Conservation (phyloP, 1,140 invertebrate species). For the Pseudomyrmex gracilis region DNA sequence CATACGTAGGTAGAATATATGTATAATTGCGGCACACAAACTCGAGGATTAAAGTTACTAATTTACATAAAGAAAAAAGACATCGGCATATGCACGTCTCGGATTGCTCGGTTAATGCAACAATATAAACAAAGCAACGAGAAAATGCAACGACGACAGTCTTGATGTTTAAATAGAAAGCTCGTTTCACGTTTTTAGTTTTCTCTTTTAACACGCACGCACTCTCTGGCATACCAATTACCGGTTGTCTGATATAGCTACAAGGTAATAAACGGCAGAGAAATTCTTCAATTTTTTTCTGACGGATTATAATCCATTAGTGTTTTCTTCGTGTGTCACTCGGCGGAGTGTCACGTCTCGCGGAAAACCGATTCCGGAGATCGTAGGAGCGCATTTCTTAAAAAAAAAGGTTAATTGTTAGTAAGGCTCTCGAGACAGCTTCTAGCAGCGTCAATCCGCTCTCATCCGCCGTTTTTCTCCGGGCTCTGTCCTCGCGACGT, state of each 20-base stretch:
- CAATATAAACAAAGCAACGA: too few species aligned
- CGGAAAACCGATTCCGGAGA: neutral
- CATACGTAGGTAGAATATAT: neutral
- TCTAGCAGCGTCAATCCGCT: conserved; percentile 25
- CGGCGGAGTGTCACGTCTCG: conserved; percentile 20
- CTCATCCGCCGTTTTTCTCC: conserved; percentile 48
- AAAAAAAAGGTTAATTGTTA: conserved; percentile 64
- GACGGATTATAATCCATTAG: conserved; percentile 4
- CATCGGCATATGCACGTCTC: neutral
- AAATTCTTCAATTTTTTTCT: neutral
- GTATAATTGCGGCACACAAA: neutral
- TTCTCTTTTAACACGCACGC: neutral
- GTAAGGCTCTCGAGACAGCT: conserved; percentile 52
- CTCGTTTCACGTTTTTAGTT: neutral
- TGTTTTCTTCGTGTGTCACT: neutral
- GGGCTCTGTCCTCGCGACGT: neutral
- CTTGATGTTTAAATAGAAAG: conserved; percentile 4
- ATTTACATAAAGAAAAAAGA: neutral
- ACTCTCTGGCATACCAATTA: conserved; percentile 7
- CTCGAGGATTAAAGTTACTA: neutral
- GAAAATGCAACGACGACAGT: neutral
- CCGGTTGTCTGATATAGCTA: neutral
- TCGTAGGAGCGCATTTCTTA: conserved; percentile 9
- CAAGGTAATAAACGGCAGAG: neutral
- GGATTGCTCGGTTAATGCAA: neutral